A percentile compares a stretch with the other conserved stretches of the same genome.
phyloP scores from a whole-genome alignment of 2,888 invertebrate genomes.

The Hartigia nigra region DNA sequence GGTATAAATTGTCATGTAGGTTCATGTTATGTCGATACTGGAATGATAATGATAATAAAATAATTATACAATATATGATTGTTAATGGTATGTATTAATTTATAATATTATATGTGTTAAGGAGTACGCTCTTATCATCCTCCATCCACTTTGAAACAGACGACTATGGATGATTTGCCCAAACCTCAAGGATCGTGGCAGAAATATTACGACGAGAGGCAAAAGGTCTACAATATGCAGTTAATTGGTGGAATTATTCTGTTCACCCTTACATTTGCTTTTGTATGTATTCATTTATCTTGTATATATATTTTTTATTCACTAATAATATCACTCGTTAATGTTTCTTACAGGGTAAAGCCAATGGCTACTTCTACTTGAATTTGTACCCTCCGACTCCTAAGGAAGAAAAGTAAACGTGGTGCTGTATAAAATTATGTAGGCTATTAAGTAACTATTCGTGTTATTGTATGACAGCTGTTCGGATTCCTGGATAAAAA shows the following conservation, averaged over 20 bases:
- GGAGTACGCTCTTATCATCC: conserved; percentile 39
- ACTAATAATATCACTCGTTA: neutral
- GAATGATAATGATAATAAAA: neutral
- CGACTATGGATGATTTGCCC: conserved; percentile 82
- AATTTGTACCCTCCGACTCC: conserved; percentile 72
- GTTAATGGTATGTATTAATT: neutral
- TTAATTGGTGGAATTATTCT: conserved; percentile 71
- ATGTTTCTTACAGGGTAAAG: conserved; percentile 69
- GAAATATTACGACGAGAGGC: conserved; percentile 73
- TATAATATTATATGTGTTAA: conserved; percentile 15
- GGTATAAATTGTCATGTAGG: neutral
- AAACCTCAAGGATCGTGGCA: conserved; percentile 84
- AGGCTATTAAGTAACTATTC: conserved; percentile 13
- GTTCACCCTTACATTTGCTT: conserved; percentile 61
- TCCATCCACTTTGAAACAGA: conserved; percentile 46
- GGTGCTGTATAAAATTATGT: conserved; percentile 11
- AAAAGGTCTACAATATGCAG: conserved; percentile 76
- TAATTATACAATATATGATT: neutral
- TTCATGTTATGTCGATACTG: neutral
- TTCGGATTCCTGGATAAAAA: neutral
- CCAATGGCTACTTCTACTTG: conserved; percentile 72
- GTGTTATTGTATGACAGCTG: neutral
- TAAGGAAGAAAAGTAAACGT: neutral
- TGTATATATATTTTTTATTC: neutral
- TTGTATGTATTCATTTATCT: conserved; percentile 60